Evolutionary conservation across 2,888 invertebrate species (phyloP).

Genomic region (Nycteola revayana): DNA sequence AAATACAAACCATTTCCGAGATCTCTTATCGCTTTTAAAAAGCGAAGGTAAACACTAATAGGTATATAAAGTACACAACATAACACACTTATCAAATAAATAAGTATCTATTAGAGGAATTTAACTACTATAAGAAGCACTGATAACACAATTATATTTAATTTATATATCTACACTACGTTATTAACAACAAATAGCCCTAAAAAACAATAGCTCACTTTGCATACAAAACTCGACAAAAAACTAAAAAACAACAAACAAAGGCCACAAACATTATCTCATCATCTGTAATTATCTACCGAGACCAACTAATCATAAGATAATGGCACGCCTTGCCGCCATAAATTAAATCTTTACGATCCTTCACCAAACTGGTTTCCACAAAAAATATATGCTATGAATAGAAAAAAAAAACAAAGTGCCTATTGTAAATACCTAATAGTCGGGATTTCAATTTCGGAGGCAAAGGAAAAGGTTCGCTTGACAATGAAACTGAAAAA

Average conservation of each 20-base stretch:
- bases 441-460: slow-evolving; percentile 45
- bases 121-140: no score
- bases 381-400: slow-evolving; percentile 57
- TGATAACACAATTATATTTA: no score
- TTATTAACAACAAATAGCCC: no score
- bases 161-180: no score
- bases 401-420: slow-evolving; percentile 43
- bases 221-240: slow-evolving; percentile 25
- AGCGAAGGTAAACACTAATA: no score
- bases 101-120: no score
- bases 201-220: no score
- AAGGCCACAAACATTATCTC: slow-evolving; percentile 44
- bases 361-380: slow-evolving; percentile 48
- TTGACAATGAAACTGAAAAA: slow-evolving; percentile 66
- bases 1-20: no score
- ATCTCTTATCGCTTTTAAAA: no score
- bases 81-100: no score
- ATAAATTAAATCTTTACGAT: slow-evolving; percentile 60
- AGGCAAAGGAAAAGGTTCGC: slow-evolving; percentile 47
- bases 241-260: slow-evolving; percentile 36
- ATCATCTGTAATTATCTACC: slow-evolving; percentile 66
- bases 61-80: no score
- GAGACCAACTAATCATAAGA: slow-evolving; percentile 60
- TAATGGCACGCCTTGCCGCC: slow-evolving; percentile 61
- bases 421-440: slow-evolving; percentile 65